A percentile compares a stretch with the other conserved stretches of the same genome.
phyloP scores from a whole-genome alignment of 1,140 invertebrate species.

The Mizuhopecten yessoensis region DNA sequence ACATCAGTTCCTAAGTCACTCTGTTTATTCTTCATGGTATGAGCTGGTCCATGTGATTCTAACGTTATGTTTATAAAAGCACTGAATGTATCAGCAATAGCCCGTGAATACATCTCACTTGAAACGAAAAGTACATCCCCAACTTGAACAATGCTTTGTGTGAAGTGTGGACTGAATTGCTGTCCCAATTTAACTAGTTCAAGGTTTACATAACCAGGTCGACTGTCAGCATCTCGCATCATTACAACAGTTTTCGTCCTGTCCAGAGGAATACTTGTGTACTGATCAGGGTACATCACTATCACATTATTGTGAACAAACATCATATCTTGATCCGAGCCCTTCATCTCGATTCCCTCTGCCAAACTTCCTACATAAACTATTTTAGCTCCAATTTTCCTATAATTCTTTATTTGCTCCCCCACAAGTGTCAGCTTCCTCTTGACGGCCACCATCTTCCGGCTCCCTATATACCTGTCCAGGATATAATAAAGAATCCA shows the following conservation, averaged over 20 bases:
- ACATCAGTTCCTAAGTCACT: background rate
- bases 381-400: background rate
- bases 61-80: background rate
- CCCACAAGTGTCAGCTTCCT: background rate
- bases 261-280: background rate
- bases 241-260: background rate
- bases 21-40: background rate
- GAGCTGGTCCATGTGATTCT: background rate
- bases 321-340: background rate
- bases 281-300: background rate
- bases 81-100: background rate
- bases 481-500: too few species aligned
- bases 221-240: background rate
- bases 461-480: too few species aligned
- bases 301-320: background rate
- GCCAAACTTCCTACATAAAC: background rate
- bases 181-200: background rate
- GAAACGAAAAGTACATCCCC: background rate
- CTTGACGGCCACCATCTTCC: too few species aligned
- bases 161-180: background rate
- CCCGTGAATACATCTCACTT: background rate
- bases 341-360: background rate
- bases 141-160: background rate
- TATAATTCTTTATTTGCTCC: background rate
- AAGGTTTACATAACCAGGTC: too few species aligned